Evolutionary conservation across 2,888 invertebrate species (phyloP).

Genomic region (Xylocampa areola): DNA sequence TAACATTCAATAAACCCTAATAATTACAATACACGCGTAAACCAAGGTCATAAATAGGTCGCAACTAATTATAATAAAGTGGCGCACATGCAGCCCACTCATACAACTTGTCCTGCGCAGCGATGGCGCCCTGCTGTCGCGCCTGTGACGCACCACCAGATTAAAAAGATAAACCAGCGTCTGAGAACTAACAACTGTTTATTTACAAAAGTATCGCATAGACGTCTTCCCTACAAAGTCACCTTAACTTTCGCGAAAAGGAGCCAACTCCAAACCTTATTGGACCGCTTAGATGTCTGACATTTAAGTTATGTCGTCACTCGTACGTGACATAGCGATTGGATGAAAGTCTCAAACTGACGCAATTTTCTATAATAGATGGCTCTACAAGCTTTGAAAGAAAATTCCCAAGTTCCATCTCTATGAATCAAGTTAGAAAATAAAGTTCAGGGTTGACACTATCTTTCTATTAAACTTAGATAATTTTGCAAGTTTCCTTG

Average conservation of each 20-base stretch:
- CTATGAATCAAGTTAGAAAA: conserved; percentile 12
- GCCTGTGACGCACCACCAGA: conserved; percentile 69
- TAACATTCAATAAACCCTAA: conserved; percentile 16
- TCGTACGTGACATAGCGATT: conserved; percentile 6
- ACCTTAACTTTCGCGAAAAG: conserved; percentile 30
- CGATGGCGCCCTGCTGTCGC: conserved; percentile 68
- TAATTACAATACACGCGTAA: conserved; percentile 25
- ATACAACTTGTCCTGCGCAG: conserved; percentile 14
- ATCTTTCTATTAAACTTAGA: too few species aligned
- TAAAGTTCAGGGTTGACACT: too few species aligned
- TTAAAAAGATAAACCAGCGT: conserved; percentile 58
- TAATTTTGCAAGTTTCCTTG: too few species aligned
- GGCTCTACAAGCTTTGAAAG: neutral
- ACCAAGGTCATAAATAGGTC: conserved; percentile 35
- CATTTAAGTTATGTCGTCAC: conserved; percentile 6
- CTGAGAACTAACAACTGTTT: conserved; percentile 48
- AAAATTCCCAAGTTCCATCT: conserved; percentile 2
- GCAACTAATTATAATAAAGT: conserved; percentile 51
- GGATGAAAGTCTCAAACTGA: neutral
- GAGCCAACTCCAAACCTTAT: conserved; percentile 21
- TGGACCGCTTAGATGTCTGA: neutral
- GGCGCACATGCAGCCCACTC: conserved; percentile 50
- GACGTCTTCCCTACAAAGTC: conserved; percentile 25
- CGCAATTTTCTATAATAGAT: conserved; percentile 2
- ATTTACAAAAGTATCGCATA: conserved; percentile 52